phyloP scores from a whole-genome alignment of 2,113 vertebrate species.

The Genyomyrus donnyi region DNA sequence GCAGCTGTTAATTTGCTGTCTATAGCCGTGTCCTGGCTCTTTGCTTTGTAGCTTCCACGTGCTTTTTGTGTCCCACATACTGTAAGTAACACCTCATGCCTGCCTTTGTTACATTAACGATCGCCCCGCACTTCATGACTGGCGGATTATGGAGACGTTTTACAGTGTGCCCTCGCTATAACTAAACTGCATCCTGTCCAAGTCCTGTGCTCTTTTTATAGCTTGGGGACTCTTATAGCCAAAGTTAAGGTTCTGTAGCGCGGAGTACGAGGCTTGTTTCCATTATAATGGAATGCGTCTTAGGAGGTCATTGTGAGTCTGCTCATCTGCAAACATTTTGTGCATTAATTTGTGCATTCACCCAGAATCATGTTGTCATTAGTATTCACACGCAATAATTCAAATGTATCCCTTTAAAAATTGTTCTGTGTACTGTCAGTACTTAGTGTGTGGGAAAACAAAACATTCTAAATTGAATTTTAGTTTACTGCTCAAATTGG shows the following conservation, averaged over 20 bases:
- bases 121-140: not conserved
- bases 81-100: not conserved
- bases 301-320: not conserved
- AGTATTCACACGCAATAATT: not conserved
- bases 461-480: not conserved
- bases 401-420: not conserved
- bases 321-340: not conserved
- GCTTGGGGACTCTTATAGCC: not conserved
- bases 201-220: slow-evolving; percentile 12
- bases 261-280: not conserved
- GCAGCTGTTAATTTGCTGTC: not conserved
- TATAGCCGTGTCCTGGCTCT: not conserved
- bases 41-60: not conserved
- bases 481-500: not conserved
- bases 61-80: not conserved
- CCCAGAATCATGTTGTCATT: slow-evolving; percentile 3
- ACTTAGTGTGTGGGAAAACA: not conserved
- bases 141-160: not conserved
- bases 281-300: slow-evolving; percentile 11
- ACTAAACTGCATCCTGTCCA: not conserved
- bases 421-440: not conserved
- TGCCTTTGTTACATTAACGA: not conserved
- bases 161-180: slow-evolving; percentile 1
- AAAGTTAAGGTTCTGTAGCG: not conserved
- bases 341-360: not conserved